Percentiles rank a stretch among this genome's conserved stretches.
phyloP scores from a whole-genome alignment of 2,797 vertebrate species.

The Notolabrus celidotus region DNA sequence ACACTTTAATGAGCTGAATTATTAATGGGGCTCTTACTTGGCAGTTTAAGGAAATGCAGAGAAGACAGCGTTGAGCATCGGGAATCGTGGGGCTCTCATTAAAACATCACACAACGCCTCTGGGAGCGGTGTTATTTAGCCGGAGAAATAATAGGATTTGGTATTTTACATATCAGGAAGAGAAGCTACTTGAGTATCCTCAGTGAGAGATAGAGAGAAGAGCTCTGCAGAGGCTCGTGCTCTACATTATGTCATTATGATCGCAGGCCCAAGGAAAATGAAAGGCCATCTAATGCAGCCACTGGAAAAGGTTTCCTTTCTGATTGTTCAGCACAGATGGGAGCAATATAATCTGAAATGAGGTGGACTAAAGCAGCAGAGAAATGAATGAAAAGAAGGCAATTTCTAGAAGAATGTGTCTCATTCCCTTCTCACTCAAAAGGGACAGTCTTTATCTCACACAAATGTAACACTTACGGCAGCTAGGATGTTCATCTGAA shows the following conservation, averaged over 20 bases:
- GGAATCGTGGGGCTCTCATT: conserved; percentile 89
- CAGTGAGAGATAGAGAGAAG: conserved; percentile 38
- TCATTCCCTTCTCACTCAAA: conserved; percentile 45
- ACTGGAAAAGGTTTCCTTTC: conserved; percentile 55
- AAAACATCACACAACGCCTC: conserved; percentile 95
- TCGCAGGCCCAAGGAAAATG: conserved; percentile 71
- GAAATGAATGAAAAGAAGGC: conserved; percentile 59
- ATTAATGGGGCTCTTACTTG: conserved; percentile 99
- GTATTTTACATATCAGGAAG: conserved; percentile 78
- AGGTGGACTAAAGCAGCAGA: conserved; percentile 59
- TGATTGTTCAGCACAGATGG: conserved; percentile 78
- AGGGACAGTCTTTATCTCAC: conserved; percentile 38
- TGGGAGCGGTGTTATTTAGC: conserved; percentile 92
- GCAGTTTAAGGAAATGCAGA: conserved; percentile 97
- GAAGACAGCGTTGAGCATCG: conserved; percentile 89
- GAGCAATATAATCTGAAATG: conserved; percentile 71
- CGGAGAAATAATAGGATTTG: conserved; percentile 91
- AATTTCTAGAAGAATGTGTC: conserved; percentile 68
- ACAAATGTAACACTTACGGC: conserved; percentile 39
- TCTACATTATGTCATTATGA: conserved; percentile 77
- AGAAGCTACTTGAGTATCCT: conserved; percentile 61
- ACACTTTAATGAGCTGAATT: conserved; percentile 99
- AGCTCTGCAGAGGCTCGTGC: conserved; percentile 62
- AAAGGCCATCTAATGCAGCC: conserved; percentile 68
- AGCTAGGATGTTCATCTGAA: conserved; percentile 56